Percentiles rank a stretch among this genome's conserved stretches.
Conservation (phyloP, 2,113 vertebrate species). For the Desmodus rotundus region DNA sequence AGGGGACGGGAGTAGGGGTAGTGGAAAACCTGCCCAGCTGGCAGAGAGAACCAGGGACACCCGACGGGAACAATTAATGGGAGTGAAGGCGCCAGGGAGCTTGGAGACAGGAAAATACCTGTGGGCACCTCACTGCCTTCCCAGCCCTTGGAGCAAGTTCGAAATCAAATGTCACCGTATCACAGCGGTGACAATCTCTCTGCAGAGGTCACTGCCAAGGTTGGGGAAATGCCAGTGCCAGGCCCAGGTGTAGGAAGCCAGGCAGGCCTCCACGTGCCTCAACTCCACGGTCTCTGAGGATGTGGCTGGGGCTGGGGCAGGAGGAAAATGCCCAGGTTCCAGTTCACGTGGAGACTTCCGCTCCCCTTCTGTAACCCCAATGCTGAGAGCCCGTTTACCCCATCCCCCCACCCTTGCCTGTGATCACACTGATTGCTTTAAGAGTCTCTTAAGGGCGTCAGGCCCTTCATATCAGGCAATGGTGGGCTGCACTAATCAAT, state of each 20-base stretch:
- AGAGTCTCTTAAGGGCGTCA: neutral
- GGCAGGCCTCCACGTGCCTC: neutral
- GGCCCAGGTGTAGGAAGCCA: neutral
- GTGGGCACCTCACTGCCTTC: neutral
- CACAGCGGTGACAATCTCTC: neutral
- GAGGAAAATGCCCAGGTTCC: neutral
- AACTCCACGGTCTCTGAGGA: neutral
- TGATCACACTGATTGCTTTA: neutral
- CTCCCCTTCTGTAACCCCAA: fast-evolving
- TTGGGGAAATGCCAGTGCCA: neutral
- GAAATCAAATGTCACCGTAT: neutral
- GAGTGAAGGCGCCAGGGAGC: too few species aligned
- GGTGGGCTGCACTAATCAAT: slow-evolving; percentile 63
- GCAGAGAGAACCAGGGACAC: neutral
- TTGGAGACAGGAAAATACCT: neutral
- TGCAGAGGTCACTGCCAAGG: neutral
- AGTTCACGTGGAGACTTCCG: neutral
- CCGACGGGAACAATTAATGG: neutral
- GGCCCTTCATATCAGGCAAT: neutral
- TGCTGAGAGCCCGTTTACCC: neutral
- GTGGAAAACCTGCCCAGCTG: neutral
- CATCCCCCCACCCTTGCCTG: neutral
- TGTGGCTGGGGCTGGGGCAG: neutral
- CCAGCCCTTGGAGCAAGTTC: neutral
- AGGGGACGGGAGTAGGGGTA: neutral